Percentiles rank a stretch among this genome's conserved stretches.
Evolutionary conservation across 2,888 invertebrate species (phyloP).

Genomic region (Ametastegia equiseti): DNA sequence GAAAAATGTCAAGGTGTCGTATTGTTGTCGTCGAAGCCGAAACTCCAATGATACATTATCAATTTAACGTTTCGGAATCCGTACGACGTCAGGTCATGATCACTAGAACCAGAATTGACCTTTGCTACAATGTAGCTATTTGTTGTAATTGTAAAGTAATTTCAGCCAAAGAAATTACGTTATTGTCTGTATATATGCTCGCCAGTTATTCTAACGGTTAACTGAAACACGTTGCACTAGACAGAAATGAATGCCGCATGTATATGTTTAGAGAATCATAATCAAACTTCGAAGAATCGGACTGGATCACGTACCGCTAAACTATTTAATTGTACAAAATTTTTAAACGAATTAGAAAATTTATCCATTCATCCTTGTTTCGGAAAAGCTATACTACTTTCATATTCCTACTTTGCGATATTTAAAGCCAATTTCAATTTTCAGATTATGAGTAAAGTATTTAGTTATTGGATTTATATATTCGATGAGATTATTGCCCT

Average conservation of each 20-base stretch:
- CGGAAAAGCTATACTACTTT: no score
- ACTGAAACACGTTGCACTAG: neutral
- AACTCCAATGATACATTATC: neutral
- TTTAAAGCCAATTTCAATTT: no score
- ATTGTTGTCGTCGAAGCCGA: neutral
- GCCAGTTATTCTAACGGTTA: conserved; percentile 3
- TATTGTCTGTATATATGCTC: neutral
- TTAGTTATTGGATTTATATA: no score
- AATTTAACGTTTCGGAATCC: neutral
- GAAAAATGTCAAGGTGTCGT: neutral
- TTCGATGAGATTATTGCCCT: no score
- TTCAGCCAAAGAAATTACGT: neutral
- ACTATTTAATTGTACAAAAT: no score
- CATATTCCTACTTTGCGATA: no score
- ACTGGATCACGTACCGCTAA: no score
- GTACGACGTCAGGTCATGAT: neutral
- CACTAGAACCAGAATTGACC: neutral
- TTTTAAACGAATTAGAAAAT: no score
- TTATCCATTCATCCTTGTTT: no score
- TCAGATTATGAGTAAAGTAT: no score
- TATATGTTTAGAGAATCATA: no score
- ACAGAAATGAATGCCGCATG: neutral
- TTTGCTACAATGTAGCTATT: neutral
- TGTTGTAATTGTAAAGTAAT: neutral
- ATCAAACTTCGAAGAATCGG: neutral